phyloP scores from a whole-genome alignment of 2,797 vertebrate species.

The Pseudotriccus pelzelni region DNA sequence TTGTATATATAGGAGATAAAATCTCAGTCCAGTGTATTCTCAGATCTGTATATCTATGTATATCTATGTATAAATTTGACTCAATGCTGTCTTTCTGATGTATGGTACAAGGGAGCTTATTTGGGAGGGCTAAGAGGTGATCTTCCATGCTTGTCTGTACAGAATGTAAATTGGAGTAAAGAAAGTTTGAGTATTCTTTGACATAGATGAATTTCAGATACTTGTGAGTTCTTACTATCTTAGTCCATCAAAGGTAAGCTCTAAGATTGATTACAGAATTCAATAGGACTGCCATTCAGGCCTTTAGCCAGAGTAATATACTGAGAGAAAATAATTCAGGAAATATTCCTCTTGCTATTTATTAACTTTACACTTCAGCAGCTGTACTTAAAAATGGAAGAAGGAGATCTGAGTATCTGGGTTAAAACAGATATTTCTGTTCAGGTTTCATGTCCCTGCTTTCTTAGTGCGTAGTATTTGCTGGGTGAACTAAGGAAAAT shows the following conservation, averaged over 20 bases:
- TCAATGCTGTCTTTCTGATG: not conserved
- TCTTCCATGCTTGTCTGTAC: constrained; percentile 4
- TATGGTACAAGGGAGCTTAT: not conserved
- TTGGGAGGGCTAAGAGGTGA: not conserved
- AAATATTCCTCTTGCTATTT: not conserved
- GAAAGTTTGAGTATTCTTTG: constrained; percentile 15
- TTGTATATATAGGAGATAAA: not conserved
- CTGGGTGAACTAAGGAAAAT: constrained; percentile 30
- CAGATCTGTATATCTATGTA: not conserved
- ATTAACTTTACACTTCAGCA: constrained; percentile 12
- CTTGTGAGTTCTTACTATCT: not conserved
- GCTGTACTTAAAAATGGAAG: not conserved
- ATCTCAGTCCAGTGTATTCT: not conserved
- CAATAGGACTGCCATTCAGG: not conserved
- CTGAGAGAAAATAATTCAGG: not conserved
- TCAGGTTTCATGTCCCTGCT: not conserved
- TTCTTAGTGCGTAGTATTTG: not conserved
- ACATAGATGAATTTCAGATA: not conserved
- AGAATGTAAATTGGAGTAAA: constrained; percentile 11
- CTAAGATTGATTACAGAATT: constrained; percentile 16
- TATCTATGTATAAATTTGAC: not conserved
- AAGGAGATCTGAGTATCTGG: not conserved
- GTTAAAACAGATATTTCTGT: not conserved
- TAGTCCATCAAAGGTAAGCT: constrained; percentile 34
- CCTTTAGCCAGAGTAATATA: constrained; percentile 17